Conservation (phyloP, 2,113 vertebrate genomes). For the Nicator chloris region DNA sequence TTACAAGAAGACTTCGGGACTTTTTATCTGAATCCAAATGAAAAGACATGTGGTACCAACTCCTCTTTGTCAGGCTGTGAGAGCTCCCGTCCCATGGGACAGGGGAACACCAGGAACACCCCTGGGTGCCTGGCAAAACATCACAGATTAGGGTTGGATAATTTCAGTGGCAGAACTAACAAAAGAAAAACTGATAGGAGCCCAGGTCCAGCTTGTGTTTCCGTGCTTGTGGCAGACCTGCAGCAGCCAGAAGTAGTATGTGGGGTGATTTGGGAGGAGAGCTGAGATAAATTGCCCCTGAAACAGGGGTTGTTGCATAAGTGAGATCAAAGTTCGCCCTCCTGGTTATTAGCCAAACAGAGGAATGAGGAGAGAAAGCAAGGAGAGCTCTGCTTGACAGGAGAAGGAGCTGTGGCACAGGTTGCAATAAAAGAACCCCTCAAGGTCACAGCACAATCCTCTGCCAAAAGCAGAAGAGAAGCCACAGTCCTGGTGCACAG, state of each 20-base stretch:
- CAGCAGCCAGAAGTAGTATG: fast-evolving
- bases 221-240: background rate
- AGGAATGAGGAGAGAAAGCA: background rate
- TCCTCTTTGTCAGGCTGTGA: background rate
- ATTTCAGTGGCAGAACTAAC: background rate
- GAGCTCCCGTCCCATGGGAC: background rate
- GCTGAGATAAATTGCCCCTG: background rate
- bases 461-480: background rate
- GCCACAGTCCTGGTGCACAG: background rate
- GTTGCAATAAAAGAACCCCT: background rate
- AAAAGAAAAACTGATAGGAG: background rate
- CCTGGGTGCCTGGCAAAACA: background rate
- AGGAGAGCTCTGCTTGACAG: background rate
- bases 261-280: background rate
- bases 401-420: background rate
- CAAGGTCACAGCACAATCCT: background rate
- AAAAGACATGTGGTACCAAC: fast-evolving
- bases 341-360: background rate
- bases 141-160: background rate
- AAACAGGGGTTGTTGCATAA: background rate
- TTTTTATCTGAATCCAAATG: background rate
- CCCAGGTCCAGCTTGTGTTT: background rate
- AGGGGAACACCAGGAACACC: too few relatives aligned
- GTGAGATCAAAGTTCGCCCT: background rate
- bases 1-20: background rate